Evolutionary conservation across 1,140 invertebrate genomes (phyloP).

Genomic region (Nylanderia fulva): DNA sequence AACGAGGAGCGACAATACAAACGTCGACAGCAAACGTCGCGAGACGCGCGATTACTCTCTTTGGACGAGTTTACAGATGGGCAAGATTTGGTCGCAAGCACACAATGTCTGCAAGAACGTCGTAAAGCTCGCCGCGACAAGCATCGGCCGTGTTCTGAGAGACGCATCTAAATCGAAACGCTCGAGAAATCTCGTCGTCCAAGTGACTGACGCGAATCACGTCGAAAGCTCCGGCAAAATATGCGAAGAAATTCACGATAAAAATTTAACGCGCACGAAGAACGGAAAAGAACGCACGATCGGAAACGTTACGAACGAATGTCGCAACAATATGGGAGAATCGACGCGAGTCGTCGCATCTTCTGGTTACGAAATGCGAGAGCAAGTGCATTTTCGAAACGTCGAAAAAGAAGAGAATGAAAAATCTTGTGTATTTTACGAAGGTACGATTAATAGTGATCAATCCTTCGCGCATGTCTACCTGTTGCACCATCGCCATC

Average conservation of each 20-base stretch:
- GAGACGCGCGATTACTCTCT: conserved; percentile 50
- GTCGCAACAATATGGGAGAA: neutral
- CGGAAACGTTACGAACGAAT: conserved; percentile 9
- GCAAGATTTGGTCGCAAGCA: conserved; percentile 61
- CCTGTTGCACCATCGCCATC: conserved; percentile 48
- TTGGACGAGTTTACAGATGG: conserved; percentile 49
- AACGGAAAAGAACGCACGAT: neutral
- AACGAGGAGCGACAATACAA: neutral
- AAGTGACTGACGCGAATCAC: conserved; percentile 41
- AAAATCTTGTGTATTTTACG: conserved; percentile 1
- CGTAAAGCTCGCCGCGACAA: conserved; percentile 31
- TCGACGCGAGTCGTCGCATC: neutral
- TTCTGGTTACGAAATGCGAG: neutral
- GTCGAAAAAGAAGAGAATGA: neutral
- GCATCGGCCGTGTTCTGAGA: conserved; percentile 45
- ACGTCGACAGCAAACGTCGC: conserved; percentile 20
- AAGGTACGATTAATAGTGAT: conserved; percentile 46
- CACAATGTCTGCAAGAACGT: conserved; percentile 62
- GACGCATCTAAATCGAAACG: conserved; percentile 49
- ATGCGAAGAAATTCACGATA: conserved; percentile 28
- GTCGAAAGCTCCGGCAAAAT: conserved; percentile 18
- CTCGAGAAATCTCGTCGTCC: conserved; percentile 37
- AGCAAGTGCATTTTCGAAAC: neutral
- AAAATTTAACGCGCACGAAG: conserved; percentile 26
- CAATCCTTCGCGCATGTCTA: conserved; percentile 23